Conservation (phyloP, 2,797 vertebrate genomes). For the Gymnothorax reevesii region DNA sequence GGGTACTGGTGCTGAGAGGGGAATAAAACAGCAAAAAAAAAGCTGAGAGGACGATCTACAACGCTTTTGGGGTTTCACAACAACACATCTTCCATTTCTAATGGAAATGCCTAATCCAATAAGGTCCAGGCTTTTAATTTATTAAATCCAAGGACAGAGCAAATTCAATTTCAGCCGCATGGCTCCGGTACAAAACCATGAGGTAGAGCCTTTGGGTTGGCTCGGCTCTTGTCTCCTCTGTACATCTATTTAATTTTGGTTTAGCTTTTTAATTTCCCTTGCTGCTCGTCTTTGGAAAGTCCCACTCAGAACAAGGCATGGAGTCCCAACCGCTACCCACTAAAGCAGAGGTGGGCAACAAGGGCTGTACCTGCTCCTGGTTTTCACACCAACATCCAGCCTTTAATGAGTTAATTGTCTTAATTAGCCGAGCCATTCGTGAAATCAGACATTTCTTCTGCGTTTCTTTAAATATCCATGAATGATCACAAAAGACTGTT, state of each 20-base stretch:
- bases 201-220: constrained; percentile 49
- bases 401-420: too few relatives aligned
- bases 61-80: constrained; percentile 43
- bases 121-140: constrained; percentile 67
- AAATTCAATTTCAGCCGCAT: constrained; percentile 59
- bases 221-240: constrained; percentile 44
- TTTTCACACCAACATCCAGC: too few relatives aligned
- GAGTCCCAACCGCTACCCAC: constrained; percentile 17
- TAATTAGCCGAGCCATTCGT: too few relatives aligned
- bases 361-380: too few relatives aligned
- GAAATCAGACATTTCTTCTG: too few relatives aligned
- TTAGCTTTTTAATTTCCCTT: constrained; percentile 56
- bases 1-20: background rate
- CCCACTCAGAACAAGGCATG: constrained; percentile 41
- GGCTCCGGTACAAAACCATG: constrained; percentile 48
- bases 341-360: too few relatives aligned
- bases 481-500: too few relatives aligned
- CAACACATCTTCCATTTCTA: constrained; percentile 58
- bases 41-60: constrained; percentile 19
- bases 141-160: constrained; percentile 64
- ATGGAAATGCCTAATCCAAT: constrained; percentile 63
- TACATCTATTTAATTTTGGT: constrained; percentile 60
- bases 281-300: constrained; percentile 22
- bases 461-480: too few relatives aligned
- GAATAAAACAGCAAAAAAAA: constrained; percentile 26